Conservation (phyloP, 1,140 invertebrate genomes). For the Pogonus chalceus region DNA sequence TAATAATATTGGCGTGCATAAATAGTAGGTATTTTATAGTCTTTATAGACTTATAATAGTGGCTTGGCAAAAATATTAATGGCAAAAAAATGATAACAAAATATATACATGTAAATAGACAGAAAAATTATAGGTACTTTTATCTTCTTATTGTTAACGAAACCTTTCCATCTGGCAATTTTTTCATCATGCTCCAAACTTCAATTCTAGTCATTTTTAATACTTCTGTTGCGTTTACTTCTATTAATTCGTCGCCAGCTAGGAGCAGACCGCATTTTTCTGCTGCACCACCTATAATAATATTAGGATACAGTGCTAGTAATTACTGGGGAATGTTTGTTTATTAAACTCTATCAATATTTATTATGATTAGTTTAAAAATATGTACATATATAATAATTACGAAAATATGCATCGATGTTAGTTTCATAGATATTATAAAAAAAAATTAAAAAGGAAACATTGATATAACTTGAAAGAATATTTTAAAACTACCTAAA, state of each 20-base stretch:
- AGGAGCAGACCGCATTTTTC: constrained; percentile 75
- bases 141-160: constrained; percentile 30
- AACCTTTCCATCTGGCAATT: constrained; percentile 70
- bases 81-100: too few species aligned
- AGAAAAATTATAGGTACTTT: constrained; percentile 12
- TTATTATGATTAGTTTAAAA: not conserved
- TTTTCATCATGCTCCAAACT: constrained; percentile 87
- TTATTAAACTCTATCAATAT: not conserved
- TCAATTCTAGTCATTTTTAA: constrained; percentile 78
- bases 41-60: too few species aligned
- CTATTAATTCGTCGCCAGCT: constrained; percentile 77
- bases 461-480: too few species aligned
- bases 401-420: not conserved
- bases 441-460: too few species aligned
- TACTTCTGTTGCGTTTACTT: constrained; percentile 71
- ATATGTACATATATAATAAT: constrained; percentile 8
- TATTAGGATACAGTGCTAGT: constrained; percentile 7
- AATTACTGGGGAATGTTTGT: not conserved
- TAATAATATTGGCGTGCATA: too few species aligned
- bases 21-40: too few species aligned
- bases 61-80: too few species aligned
- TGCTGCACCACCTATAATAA: constrained; percentile 70
- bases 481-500: too few species aligned
- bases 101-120: constrained; percentile 12
- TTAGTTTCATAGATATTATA: too few species aligned